These are phyloP conservation scores for Tetheella fluctuosa DNA, from an alignment of 2,888 invertebrate genomes.

Conservation along the genomic window DNA sequence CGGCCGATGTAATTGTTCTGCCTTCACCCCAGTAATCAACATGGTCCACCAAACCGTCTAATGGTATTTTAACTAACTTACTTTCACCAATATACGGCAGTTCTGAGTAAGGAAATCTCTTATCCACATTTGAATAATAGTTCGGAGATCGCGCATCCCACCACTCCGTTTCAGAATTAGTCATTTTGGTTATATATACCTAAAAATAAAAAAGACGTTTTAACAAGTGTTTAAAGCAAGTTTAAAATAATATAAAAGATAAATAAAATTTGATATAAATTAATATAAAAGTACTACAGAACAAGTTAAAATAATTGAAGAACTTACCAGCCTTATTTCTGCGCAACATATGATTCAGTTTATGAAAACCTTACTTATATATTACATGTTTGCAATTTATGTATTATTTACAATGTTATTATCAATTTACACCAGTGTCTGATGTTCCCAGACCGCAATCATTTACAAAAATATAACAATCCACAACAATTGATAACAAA, in stretches of 20 bases:
- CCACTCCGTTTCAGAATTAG: neutral
- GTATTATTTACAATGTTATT: neutral
- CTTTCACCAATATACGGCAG: slow-evolving; percentile 53
- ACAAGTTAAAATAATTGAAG: neutral
- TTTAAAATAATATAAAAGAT: no score
- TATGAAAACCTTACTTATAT: neutral
- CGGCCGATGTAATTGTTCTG: slow-evolving; percentile 29
- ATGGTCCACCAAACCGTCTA: slow-evolving; percentile 37
- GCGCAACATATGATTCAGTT: neutral
- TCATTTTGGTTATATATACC: neutral
- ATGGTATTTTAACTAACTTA: slow-evolving; percentile 46
- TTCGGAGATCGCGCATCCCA: slow-evolving; percentile 38
- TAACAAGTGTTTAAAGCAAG: neutral
- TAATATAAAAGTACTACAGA: neutral
- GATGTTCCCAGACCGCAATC: neutral
- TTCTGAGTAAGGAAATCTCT: slow-evolving; percentile 54
- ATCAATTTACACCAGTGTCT: neutral
- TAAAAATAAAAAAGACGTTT: neutral
- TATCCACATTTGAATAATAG: slow-evolving; percentile 44
- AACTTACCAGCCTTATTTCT: neutral
- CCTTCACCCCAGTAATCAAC: slow-evolving; percentile 64
- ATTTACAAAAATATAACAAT: neutral
- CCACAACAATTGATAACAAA: neutral
- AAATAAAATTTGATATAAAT: no score
- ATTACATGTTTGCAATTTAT: neutral